Evolutionary conservation across 2,797 vertebrate genomes (phyloP).

Genomic region (Leptatherina wallacei): DNA sequence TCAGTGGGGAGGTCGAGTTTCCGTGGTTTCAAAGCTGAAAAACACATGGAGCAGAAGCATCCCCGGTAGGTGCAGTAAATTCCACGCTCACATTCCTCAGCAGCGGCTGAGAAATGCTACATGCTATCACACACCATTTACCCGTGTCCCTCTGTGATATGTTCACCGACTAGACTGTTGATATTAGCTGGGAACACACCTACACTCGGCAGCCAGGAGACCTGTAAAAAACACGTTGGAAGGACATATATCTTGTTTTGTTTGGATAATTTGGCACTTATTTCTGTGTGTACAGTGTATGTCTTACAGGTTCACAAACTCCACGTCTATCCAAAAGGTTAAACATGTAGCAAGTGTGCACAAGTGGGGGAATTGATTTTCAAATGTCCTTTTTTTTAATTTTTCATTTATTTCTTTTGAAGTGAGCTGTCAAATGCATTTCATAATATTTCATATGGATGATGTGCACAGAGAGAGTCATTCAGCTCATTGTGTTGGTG

Average conservation of each 20-base stretch:
- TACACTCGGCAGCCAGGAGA: slow-evolving; percentile 55
- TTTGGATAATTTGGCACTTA: slow-evolving; percentile 54
- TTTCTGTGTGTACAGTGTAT: slow-evolving; percentile 29
- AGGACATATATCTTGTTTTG: slow-evolving; percentile 64
- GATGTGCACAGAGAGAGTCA: neutral
- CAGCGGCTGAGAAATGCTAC: slow-evolving; percentile 68
- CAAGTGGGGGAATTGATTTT: neutral
- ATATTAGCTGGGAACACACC: slow-evolving; percentile 66
- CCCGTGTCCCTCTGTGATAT: slow-evolving; percentile 70
- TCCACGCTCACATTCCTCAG: slow-evolving; percentile 75
- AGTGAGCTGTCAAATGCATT: neutral
- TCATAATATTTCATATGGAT: neutral
- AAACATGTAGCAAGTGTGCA: slow-evolving; percentile 12
- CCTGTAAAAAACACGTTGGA: slow-evolving; percentile 50
- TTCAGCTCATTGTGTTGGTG: neutral
- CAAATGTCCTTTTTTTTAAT: slow-evolving; percentile 10
- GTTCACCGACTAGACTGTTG: slow-evolving; percentile 67
- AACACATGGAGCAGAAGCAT: slow-evolving; percentile 75
- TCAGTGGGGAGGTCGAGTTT: slow-evolving; percentile 51
- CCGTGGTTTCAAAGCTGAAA: slow-evolving; percentile 70
- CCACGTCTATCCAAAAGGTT: slow-evolving; percentile 9
- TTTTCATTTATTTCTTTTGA: neutral
- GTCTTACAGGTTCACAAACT: slow-evolving; percentile 44
- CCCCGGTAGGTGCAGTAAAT: slow-evolving; percentile 80
- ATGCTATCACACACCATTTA: slow-evolving; percentile 80